Percentiles rank a stretch among this genome's conserved stretches.
Evolutionary conservation across 2,888 invertebrate genomes (phyloP).

Genomic region (Cantharis rustica): DNA sequence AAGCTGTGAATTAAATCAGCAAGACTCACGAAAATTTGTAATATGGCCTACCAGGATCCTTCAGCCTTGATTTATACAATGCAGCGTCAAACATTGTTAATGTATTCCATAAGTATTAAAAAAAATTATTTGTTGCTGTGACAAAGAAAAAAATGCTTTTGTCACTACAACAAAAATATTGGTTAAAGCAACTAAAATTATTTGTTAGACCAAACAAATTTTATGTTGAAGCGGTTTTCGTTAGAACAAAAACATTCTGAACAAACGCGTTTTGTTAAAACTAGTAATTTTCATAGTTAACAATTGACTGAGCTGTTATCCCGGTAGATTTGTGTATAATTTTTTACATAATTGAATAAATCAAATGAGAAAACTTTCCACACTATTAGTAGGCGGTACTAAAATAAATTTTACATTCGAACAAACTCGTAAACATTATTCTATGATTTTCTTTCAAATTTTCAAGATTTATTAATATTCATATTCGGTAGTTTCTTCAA

Average conservation of each 20-base stretch:
- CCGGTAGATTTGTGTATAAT: background rate
- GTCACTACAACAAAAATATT: too few species aligned
- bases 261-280: background rate
- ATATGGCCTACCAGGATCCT: background rate
- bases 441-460: background rate
- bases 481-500: constrained; percentile 54
- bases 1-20: background rate
- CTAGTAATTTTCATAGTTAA: too few species aligned
- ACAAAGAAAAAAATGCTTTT: too few species aligned
- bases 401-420: background rate
- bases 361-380: background rate
- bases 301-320: too few species aligned
- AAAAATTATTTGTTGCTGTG: too few species aligned
- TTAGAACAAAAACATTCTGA: too few species aligned
- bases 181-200: too few species aligned
- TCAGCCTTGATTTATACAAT: too few species aligned
- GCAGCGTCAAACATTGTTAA: too few species aligned
- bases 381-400: background rate
- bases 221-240: too few species aligned
- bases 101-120: too few species aligned
- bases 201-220: too few species aligned
- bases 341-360: background rate
- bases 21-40: background rate
- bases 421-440: background rate
- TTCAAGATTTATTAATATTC: constrained; percentile 33